These are phyloP conservation scores for Melanotaenia pygmaea DNA, from an alignment of 2,797 vertebrate genomes.

Conservation along the genomic window DNA sequence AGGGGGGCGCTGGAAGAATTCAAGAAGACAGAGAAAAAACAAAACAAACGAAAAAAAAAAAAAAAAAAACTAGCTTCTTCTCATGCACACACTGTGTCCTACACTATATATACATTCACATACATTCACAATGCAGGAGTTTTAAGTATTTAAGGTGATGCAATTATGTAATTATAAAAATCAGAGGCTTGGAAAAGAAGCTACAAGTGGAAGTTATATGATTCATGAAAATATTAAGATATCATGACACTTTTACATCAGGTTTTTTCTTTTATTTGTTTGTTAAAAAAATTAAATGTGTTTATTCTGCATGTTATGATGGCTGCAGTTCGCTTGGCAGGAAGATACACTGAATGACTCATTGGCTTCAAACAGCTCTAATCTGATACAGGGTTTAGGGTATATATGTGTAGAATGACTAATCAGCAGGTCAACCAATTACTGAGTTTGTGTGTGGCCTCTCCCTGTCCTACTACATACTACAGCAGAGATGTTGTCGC, in stretches of 20 bases:
- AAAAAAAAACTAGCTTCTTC: background rate
- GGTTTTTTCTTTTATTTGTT: background rate
- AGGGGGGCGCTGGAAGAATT: constrained; percentile 52
- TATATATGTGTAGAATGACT: constrained; percentile 30
- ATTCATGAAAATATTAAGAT: background rate
- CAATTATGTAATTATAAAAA: constrained; percentile 6
- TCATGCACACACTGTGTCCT: constrained; percentile 9
- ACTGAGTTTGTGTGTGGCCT: constrained; percentile 28
- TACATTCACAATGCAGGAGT: constrained; percentile 32
- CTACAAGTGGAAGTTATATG: background rate
- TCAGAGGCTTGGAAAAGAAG: constrained; percentile 14
- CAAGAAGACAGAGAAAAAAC: constrained; percentile 24
- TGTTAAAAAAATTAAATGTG: background rate
- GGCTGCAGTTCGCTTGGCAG: constrained; percentile 30
- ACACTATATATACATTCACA: constrained; percentile 31
- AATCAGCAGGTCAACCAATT: constrained; percentile 47
- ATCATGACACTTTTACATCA: background rate
- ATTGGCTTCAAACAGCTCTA: constrained; percentile 28
- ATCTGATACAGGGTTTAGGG: constrained; percentile 10
- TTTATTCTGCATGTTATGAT: constrained; percentile 25
- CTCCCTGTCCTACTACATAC: constrained; percentile 1
- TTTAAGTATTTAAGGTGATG: constrained; percentile 26
- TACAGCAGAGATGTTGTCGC: constrained; percentile 17
- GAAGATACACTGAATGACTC: constrained; percentile 29
- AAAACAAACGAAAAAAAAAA: background rate